Evolutionary conservation across 2,797 vertebrate species (phyloP).

Genomic region (Basileuterus tristriatus): DNA sequence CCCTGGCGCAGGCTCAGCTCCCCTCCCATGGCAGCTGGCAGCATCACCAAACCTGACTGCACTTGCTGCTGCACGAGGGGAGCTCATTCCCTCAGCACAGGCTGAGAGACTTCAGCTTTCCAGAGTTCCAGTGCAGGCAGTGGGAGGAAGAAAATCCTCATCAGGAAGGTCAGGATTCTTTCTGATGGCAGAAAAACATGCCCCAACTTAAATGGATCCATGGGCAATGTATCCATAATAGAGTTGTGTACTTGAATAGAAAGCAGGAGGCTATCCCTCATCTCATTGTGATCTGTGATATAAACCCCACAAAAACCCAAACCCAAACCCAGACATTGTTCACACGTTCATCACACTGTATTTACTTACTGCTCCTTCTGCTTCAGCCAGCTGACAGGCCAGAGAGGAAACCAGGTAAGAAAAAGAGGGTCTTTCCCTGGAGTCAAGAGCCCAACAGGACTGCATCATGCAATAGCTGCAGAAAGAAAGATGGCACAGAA

Average conservation of each 20-base stretch:
- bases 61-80: not conserved
- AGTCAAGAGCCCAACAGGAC: conserved; percentile 88
- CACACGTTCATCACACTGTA: not conserved
- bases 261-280: not conserved
- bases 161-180: not conserved
- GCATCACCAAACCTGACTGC: not conserved
- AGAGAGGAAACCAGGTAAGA: conserved; percentile 84
- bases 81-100: not conserved
- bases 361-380: conserved; percentile 85
- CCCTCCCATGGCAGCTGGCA: not conserved
- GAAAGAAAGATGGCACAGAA: not conserved
- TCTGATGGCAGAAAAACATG: not conserved
- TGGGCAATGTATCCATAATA: not conserved
- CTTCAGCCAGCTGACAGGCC: conserved; percentile 82
- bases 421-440: conserved; percentile 85
- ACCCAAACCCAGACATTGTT: not conserved
- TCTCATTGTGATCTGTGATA: accelerated
- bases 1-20: not conserved
- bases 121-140: not conserved
- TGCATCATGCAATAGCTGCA: conserved; percentile 89
- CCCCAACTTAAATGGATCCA: not conserved
- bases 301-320: not conserved
- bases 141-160: not conserved
- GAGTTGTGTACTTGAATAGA: not conserved
- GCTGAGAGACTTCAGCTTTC: not conserved